A percentile compares a stretch with the other conserved stretches of the same genome.
These are phyloP conservation scores for Recurvirostra avosetta DNA, from an alignment of 2,113 vertebrate genomes.

Conservation along the genomic window DNA sequence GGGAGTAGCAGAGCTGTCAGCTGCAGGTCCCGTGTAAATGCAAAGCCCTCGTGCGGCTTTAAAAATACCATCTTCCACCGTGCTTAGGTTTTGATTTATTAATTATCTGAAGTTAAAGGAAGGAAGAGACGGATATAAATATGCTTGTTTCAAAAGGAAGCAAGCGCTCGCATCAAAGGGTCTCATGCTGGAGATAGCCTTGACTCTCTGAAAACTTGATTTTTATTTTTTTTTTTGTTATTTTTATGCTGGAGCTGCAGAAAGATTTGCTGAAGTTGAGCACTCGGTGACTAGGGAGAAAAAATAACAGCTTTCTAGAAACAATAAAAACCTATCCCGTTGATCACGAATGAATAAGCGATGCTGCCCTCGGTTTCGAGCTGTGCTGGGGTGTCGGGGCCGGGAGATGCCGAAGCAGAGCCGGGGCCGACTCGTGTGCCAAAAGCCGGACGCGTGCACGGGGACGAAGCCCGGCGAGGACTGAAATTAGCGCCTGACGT, in stretches of 20 bases:
- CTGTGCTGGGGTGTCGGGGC: not conserved
- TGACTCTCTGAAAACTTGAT: not conserved
- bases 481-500: conserved; percentile 48
- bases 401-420: not conserved
- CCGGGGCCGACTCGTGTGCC: not conserved
- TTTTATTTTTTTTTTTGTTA: not conserved
- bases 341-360: not conserved
- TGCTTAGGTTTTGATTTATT: conserved; percentile 18
- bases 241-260: not conserved
- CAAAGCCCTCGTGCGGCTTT: not conserved
- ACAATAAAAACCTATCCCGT: not conserved
- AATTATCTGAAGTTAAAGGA: conserved; percentile 6
- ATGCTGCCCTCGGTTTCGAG: not conserved
- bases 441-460: not conserved
- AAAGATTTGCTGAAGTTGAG: conserved; percentile 34
- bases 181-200: not conserved
- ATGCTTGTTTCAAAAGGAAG: not conserved
- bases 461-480: not conserved
- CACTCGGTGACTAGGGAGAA: not conserved
- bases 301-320: not conserved
- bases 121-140: conserved; percentile 46
- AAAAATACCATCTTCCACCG: not conserved
- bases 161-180: not conserved
- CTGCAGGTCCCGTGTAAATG: not conserved
- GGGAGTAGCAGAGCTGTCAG: conserved; percentile 54